A percentile compares a stretch with the other conserved stretches of the same genome.
Evolutionary conservation across 2,888 invertebrate genomes (phyloP).

Genomic region (Spisula subtruncata): DNA sequence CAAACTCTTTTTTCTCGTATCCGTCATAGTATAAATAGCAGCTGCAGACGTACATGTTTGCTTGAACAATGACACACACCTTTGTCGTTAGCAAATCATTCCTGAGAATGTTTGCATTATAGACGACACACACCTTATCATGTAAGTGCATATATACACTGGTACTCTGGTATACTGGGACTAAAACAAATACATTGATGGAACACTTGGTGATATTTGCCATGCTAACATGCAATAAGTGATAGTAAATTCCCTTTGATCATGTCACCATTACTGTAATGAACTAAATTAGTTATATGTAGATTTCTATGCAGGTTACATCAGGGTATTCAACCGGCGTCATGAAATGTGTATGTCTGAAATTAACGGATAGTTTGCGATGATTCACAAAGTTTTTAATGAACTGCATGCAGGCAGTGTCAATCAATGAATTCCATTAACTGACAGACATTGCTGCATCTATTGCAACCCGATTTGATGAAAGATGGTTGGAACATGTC

Average conservation of each 20-base stretch:
- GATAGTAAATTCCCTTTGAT: background rate
- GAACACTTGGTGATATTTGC: background rate
- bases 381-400: background rate
- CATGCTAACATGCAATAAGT: constrained; percentile 2
- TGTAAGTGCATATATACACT: background rate
- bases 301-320: background rate
- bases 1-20: too few species aligned
- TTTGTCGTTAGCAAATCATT: too few species aligned
- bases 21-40: too few species aligned
- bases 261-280: background rate
- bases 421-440: background rate
- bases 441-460: background rate
- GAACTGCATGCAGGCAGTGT: background rate
- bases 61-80: too few species aligned
- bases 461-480: background rate
- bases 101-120: too few species aligned
- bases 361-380: background rate
- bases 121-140: background rate
- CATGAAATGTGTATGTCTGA: background rate
- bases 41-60: too few species aligned
- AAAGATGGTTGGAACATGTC: too few species aligned
- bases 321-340: background rate
- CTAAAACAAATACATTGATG: background rate
- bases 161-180: too few species aligned
- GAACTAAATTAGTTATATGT: background rate